Base-by-base conservation (phyloP, 2,888 invertebrate species). In the Agrotis segetum region DNA sequence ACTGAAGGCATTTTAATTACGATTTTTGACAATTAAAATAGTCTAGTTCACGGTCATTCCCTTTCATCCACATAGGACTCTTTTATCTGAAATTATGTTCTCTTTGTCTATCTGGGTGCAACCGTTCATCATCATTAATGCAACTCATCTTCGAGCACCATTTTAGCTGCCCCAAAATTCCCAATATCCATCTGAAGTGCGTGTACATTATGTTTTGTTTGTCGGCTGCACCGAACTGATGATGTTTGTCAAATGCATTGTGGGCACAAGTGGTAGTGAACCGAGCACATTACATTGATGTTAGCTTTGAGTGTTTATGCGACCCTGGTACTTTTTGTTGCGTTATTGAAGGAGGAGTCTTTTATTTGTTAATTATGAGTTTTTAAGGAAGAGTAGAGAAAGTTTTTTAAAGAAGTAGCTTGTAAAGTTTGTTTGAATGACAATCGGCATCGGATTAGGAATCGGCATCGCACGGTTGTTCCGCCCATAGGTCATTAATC, bases 121-220 rank as follows among this genome's bases (percentile, higher is more conserved):
- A 40, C 40, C 40, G 9, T 40, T 40, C 11, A 40, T 24, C 3
- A 5, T 46, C 40, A 44, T 21, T 7, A 44, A 46, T 61, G 6
- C 69, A 9, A 11, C 6, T 52, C 47, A 16, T 21, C 52, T n/a
- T 5, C 2, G 46, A 70, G 83, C 85, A 52, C 5, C 88, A 87
- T 92, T 88, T 91, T 92, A 90, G 68, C 24, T 47, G 65, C 67
- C 69, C 71, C 66, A 65, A 70, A 76, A 74, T 78, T 72, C 85
- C 85, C 79, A 86, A 88, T 87, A 89, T 81, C 81, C 79, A 71
- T 86, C 77, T 89, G 88, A 89, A 92, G 93, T 91, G 88, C 87
- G 81, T 93, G 93, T 92, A 84, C 81, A 64, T 69, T 74, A 64
- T 90, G 89, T 90, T 90, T 88, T 92, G 88, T 92, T 91, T 91